Evolutionary conservation across 2,797 vertebrate genomes (phyloP), one percentile per base, ranked within the genome.

Genomic region (Dendrocincla tyrannina): DNA sequence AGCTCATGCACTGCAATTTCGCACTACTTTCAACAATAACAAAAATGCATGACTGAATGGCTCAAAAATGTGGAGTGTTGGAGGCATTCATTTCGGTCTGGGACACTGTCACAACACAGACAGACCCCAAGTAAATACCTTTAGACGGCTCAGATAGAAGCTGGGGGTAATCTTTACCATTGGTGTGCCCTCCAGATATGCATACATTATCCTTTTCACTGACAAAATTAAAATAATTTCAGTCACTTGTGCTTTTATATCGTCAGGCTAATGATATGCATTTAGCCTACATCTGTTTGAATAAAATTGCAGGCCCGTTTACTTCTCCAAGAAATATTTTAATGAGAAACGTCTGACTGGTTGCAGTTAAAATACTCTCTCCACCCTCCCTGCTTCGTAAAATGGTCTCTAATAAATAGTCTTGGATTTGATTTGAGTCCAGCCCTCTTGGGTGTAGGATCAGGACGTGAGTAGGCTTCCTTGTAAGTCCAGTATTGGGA

Each of bases 41-140:
- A 98, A 98, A 98, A 98, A 98, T 98, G 98, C 98, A 98, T 98
- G 98, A 98, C 98, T 98, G 98, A 98, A 97, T 96, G 96, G 97
- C 97, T 98, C 96, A 98, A 97, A 98, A 98, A 98, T 98, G 98
- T 98, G 97, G 97, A 98, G 98, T 97, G 98, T 98, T 97, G 87
- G 91, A 96, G 96, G 98, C 98, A 98, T 98, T 98, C 96, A 98
- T 97, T 95, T 94, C 86, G 46, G 96, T 96, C 96, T 97, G 89
- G 97, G 97, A 95, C 96, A 97, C 97, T 98, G 98, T 98, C 98
- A 98, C 98, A 98, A 98, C 98, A 98, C 97, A 98, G 98, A 98
- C 97, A 95, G 97, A 97, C 96, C 94, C 91, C 97, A 62, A 97
- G 97, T 96, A 97, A 98, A 98, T 98, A 97, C 97, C 97, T 98